Conservation (phyloP, 2,888 invertebrate genomes). For the Vannuccia rotundouncinata region DNA sequence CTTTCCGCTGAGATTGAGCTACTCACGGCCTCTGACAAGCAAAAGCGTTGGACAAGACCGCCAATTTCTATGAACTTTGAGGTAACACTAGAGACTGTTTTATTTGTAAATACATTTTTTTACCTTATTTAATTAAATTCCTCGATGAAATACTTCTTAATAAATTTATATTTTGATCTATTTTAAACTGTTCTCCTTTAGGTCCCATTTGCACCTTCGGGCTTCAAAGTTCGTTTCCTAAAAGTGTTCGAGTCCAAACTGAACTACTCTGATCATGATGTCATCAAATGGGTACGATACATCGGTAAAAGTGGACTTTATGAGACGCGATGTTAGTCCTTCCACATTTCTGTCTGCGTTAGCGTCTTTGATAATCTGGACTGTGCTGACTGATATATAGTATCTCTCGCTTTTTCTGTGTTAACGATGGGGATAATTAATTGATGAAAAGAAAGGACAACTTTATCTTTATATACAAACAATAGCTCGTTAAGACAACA, state of each 20-base stretch:
- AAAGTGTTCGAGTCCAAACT: constrained; percentile 99
- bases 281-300: constrained; percentile 99
- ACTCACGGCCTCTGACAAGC: constrained; percentile 81
- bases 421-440: no score
- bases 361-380: no score
- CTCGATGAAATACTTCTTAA: background rate
- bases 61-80: constrained; percentile 99
- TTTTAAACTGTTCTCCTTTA: no score
- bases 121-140: background rate
- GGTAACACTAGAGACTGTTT: no score
- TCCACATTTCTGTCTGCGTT: no score
- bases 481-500: no score
- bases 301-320: constrained; percentile 97
- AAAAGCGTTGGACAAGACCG: constrained; percentile 97
- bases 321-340: constrained; percentile 81
- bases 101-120: background rate
- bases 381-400: no score
- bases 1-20: constrained; percentile 97
- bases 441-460: no score
- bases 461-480: no score
- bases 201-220: constrained; percentile 98
- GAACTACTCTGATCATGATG: constrained; percentile 99
- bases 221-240: constrained; percentile 96
- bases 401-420: no score
- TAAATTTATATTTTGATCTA: no score